A percentile compares a stretch with the other conserved stretches of the same genome.
Conservation (phyloP, 2,113 vertebrate species). For the Edolisoma coerulescens region DNA sequence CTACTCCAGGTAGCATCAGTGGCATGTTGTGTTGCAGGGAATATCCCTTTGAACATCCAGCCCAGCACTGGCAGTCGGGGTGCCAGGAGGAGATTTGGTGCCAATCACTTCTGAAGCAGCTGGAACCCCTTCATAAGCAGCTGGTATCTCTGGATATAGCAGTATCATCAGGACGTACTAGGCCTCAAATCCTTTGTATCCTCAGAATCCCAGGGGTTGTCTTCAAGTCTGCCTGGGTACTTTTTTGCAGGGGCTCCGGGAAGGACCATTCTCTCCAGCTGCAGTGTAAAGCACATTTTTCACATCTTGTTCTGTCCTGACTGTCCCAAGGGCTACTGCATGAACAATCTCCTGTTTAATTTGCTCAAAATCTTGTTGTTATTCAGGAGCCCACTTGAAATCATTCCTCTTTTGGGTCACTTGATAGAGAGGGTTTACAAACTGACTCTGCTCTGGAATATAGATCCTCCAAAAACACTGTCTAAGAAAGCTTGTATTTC, state of each 20-base stretch:
- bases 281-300: not conserved
- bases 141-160: not conserved
- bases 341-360: not conserved
- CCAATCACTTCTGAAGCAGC: not conserved
- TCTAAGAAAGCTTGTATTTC: not conserved
- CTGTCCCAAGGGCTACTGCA: not conserved
- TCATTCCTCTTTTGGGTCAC: not conserved
- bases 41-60: too few relatives aligned
- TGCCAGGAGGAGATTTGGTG: not conserved
- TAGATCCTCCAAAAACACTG: not conserved
- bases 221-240: not conserved
- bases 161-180: not conserved
- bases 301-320: not conserved
- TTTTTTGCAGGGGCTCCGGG: not conserved
- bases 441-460: not conserved
- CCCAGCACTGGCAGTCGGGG: too few relatives aligned
- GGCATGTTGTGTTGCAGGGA: not conserved
- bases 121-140: not conserved
- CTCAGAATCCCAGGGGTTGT: not conserved
- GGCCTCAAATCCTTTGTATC: not conserved
- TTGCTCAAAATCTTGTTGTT: not conserved
- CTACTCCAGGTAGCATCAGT: not conserved
- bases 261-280: not conserved
- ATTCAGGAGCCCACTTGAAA: not conserved
- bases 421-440: not conserved